Conservation (phyloP, 2,888 invertebrate species). For the Deilephila elpenor region DNA sequence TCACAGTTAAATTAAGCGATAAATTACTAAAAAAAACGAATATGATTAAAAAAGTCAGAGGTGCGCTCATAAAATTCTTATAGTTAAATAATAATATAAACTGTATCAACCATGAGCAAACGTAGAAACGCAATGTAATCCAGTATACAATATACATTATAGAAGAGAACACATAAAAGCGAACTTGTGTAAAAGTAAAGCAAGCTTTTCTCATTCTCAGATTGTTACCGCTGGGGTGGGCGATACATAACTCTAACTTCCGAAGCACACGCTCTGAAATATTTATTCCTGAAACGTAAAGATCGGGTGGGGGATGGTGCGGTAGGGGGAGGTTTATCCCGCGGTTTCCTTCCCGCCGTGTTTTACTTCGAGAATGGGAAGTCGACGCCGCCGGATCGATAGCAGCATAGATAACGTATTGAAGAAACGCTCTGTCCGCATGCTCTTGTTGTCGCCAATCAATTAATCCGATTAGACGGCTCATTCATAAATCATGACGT, state of each 20-base stretch:
- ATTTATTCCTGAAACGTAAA: constrained; percentile 85
- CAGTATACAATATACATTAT: constrained; percentile 21
- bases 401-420: constrained; percentile 75
- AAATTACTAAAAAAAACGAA: too few species aligned
- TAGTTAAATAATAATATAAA: too few species aligned
- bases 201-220: constrained; percentile 78
- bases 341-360: constrained; percentile 84
- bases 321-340: constrained; percentile 78
- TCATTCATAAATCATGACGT: too few species aligned
- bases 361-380: constrained; percentile 85
- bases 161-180: constrained; percentile 49
- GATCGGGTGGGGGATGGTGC: constrained; percentile 70
- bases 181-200: constrained; percentile 72
- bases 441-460: not conserved
- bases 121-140: constrained; percentile 11
- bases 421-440: constrained; percentile 49
- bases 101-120: not conserved
- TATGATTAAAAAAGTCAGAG: too few species aligned
- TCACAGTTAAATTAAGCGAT: too few species aligned
- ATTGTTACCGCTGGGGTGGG: constrained; percentile 78
- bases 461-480: constrained; percentile 11
- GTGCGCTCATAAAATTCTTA: too few species aligned
- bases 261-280: constrained; percentile 85
- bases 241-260: constrained; percentile 84
- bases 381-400: constrained; percentile 84